Percentiles rank a stretch among this genome's conserved stretches.
Evolutionary conservation across 2,113 vertebrate species (phyloP).

Genomic region (Phocoena sinus): DNA sequence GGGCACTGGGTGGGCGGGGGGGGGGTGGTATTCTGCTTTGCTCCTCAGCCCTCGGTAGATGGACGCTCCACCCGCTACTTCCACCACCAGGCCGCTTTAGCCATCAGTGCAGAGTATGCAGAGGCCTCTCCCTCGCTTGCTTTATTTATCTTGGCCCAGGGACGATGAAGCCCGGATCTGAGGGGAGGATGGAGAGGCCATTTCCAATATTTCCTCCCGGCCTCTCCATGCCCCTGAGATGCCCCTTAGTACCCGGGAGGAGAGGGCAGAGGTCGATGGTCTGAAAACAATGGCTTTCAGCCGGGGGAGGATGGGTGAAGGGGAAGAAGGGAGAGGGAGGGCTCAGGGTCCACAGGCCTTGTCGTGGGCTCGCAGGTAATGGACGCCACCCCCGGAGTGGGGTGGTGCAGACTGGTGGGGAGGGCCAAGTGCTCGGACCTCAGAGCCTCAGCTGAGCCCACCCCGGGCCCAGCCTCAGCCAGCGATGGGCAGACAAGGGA

Average conservation of each 20-base stretch:
- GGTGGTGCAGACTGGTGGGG: neutral
- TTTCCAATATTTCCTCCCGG: constrained; percentile 74
- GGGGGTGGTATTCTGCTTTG: neutral
- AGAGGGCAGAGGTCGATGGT: constrained; percentile 20
- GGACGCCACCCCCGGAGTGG: neutral
- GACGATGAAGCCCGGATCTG: constrained; percentile 62
- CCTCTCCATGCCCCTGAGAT: constrained; percentile 43
- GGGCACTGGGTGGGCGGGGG: neutral
- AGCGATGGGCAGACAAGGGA: neutral
- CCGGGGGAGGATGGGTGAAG: neutral
- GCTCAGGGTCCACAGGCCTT: neutral
- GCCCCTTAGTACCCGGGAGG: constrained; percentile 57
- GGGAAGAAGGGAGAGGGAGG: neutral
- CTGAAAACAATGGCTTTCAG: constrained; percentile 68
- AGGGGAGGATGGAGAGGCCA: constrained; percentile 67
- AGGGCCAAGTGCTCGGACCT: neutral
- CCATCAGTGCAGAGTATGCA: constrained; percentile 59
- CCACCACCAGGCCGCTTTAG: neutral
- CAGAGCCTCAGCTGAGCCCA: neutral
- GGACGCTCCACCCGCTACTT: neutral
- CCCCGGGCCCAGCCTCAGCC: neutral
- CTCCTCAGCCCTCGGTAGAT: neutral
- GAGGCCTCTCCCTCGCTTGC: constrained; percentile 75
- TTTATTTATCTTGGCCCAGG: constrained; percentile 82
- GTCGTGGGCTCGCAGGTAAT: neutral